Conservation (phyloP, 2,797 vertebrate genomes). For the Tokudaia muenninki region DNA sequence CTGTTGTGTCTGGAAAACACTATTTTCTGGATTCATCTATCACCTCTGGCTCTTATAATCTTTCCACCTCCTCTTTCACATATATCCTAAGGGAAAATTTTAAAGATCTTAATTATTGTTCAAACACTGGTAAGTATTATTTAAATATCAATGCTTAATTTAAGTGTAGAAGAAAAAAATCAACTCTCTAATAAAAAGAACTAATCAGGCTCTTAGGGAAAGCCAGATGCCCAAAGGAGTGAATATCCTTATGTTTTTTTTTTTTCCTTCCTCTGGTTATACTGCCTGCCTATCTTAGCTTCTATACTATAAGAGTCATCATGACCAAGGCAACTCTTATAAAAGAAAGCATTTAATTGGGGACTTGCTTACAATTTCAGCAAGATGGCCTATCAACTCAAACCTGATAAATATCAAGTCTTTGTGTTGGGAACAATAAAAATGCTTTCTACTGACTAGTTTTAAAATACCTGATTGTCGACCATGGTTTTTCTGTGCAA, state of each 20-base stretch:
- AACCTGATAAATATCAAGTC: not conserved
- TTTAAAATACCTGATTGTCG: not conserved
- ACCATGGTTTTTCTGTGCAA: not conserved
- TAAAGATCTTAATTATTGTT: constrained; percentile 17
- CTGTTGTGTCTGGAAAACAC: not conserved
- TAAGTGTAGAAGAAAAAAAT: not conserved
- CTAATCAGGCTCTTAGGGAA: not conserved
- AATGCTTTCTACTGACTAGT: not conserved
- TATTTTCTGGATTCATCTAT: not conserved
- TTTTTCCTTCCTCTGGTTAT: not conserved
- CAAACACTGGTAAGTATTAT: not conserved
- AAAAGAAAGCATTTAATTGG: not conserved
- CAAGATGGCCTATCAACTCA: not conserved
- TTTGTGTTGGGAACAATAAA: not conserved
- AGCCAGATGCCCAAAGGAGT: not conserved
- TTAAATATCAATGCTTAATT: constrained; percentile 40
- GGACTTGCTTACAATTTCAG: not conserved
- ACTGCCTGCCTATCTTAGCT: not conserved
- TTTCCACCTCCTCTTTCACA: not conserved
- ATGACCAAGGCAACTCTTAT: not conserved
- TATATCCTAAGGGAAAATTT: not conserved
- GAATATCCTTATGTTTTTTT: not conserved
- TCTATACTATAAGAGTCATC: not conserved
- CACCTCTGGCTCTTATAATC: not conserved
- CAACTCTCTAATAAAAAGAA: constrained; percentile 16